A percentile compares a stretch with the other conserved stretches of the same genome.
These are phyloP conservation scores for Leptinotarsa rubiginosa DNA, from an alignment of 2,888 invertebrate genomes.

Conservation along the genomic window DNA sequence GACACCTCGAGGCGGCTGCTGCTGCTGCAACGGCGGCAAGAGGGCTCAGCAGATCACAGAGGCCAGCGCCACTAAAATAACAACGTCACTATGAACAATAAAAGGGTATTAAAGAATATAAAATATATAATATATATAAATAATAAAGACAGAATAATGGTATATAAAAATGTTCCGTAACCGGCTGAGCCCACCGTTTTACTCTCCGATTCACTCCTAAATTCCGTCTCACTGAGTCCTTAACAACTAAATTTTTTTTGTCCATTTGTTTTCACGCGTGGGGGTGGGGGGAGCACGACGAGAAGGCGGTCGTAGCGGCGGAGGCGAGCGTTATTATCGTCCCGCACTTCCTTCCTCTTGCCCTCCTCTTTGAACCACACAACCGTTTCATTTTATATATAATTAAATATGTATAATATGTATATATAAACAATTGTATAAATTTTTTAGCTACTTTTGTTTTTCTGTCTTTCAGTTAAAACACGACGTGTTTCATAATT, in stretches of 20 bases:
- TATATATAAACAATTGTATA: conserved; percentile 65
- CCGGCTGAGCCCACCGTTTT: conserved; percentile 48
- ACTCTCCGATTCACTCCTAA: not conserved
- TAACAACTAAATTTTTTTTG: not conserved
- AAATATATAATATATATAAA: conserved; percentile 61
- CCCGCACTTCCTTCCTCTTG: conserved; percentile 50
- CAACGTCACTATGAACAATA: conserved; percentile 61
- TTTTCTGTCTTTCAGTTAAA: conserved; percentile 30
- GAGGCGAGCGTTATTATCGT: conserved; percentile 2
- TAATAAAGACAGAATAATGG: conserved; percentile 53
- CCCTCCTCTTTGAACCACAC: conserved; percentile 48
- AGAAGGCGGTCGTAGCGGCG: not conserved
- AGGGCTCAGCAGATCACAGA: conserved; percentile 57
- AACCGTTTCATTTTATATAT: conserved; percentile 56
- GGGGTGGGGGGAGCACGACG: not conserved
- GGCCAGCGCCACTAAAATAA: conserved; percentile 54
- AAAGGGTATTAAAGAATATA: conserved; percentile 61
- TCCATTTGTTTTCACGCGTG: not conserved
- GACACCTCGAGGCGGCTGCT: too few relatives aligned
- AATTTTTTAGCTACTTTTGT: conserved; percentile 63
- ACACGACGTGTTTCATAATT: conserved; percentile 32
- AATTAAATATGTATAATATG: conserved; percentile 59
- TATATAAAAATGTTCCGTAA: conserved; percentile 56
- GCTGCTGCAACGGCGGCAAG: not conserved
- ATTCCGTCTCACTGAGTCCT: not conserved